Percentiles rank a stretch among this genome's conserved stretches.
Evolutionary conservation across 2,797 vertebrate species (phyloP).

Genomic region (Coccyzus lansbergi): DNA sequence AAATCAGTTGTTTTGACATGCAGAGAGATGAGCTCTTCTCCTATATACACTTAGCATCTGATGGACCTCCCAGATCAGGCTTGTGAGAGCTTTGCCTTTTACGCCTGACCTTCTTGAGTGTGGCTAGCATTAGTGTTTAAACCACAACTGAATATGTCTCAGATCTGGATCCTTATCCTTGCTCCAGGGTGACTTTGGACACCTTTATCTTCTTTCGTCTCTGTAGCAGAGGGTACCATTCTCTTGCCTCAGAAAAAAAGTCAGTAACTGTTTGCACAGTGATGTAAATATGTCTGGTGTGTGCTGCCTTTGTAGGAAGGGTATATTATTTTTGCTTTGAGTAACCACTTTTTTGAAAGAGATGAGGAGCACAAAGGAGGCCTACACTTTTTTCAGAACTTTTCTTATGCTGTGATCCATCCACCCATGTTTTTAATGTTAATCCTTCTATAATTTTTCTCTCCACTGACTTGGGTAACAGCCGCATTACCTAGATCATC

Average conservation of each 20-base stretch:
- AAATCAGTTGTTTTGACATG: background rate
- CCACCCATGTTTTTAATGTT: background rate
- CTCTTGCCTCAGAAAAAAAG: background rate
- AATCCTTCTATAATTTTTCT: background rate
- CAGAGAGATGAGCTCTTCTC: background rate
- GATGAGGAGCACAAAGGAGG: background rate
- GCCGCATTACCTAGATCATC: background rate
- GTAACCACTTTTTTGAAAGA: background rate
- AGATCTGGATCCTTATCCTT: background rate
- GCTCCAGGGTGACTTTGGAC: background rate
- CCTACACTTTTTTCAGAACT: background rate
- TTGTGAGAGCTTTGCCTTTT: background rate
- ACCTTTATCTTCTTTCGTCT: background rate
- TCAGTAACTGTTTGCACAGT: background rate
- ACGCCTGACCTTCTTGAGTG: background rate
- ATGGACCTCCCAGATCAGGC: background rate
- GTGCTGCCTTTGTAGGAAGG: background rate
- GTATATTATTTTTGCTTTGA: conserved; percentile 11
- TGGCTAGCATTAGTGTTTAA: background rate
- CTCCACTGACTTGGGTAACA: background rate
- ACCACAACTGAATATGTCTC: background rate
- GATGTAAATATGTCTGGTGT: background rate
- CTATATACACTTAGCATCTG: background rate
- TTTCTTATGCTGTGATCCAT: background rate
- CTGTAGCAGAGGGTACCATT: background rate